Conservation (phyloP, 1,140 invertebrate genomes). For the Aphelenchoides fujianensis region DNA sequence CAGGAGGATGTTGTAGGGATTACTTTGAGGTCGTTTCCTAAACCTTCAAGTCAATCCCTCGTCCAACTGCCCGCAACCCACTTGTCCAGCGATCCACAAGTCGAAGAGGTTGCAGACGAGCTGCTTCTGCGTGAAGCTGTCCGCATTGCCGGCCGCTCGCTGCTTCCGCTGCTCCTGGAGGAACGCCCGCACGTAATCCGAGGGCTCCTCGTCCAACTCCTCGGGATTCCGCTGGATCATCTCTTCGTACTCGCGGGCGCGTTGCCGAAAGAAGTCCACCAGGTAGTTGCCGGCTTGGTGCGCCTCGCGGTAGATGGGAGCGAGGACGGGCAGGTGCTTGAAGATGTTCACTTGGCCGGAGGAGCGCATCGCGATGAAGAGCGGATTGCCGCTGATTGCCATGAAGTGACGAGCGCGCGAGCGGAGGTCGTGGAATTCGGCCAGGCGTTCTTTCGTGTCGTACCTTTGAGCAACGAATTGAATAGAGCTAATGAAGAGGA, state of each 20-base stretch:
- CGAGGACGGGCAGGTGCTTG: background rate
- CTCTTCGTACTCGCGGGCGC: background rate
- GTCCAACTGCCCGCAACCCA: too few species aligned
- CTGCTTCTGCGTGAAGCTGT: background rate
- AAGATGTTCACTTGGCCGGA: background rate
- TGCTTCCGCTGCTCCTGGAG: background rate
- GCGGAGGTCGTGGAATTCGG: background rate
- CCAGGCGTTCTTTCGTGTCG: background rate
- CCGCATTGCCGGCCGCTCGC: background rate
- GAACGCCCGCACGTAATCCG: background rate
- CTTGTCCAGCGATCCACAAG: slow-evolving; percentile 12
- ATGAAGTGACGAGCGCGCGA: background rate
- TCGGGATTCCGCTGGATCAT: background rate
- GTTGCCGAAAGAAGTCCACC: background rate
- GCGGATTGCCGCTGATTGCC: background rate
- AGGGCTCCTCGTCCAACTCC: background rate
- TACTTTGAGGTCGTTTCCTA: slow-evolving; percentile 15
- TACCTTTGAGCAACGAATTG: too few species aligned
- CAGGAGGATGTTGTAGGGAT: too few species aligned
- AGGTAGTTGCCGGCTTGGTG: background rate
- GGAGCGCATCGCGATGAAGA: background rate
- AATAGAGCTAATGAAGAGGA: too few species aligned
- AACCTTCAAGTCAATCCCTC: background rate
- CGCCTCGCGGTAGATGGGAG: background rate
- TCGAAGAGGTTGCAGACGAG: background rate